Evolutionary conservation across 1,140 invertebrate genomes (phyloP).

Genomic region (Saccostrea echinata): DNA sequence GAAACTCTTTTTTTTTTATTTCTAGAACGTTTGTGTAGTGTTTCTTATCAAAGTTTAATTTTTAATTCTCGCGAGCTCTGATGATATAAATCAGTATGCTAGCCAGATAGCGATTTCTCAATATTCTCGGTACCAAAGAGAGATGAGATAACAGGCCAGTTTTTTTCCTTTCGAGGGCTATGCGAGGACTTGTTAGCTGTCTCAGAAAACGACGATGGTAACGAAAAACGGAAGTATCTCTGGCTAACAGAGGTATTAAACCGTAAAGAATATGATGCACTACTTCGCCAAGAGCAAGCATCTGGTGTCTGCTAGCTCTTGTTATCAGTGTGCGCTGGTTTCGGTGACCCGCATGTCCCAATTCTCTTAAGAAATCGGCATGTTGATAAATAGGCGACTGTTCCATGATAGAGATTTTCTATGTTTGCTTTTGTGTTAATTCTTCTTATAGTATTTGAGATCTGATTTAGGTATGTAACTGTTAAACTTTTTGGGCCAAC

Average conservation of each 20-base stretch:
- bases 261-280: background rate
- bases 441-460: conserved; percentile 41
- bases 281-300: background rate
- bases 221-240: background rate
- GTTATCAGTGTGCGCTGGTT: background rate
- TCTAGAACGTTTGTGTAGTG: background rate
- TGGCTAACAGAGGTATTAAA: background rate
- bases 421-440: background rate
- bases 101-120: background rate
- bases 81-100: background rate
- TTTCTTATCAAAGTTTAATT: background rate
- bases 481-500: conserved; percentile 47
- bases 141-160: background rate
- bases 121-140: background rate
- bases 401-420: too few species aligned
- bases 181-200: background rate
- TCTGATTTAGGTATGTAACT: conserved; percentile 36
- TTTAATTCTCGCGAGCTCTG: background rate
- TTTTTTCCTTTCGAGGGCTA: background rate
- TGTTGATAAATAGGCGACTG: background rate
- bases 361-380: conserved; percentile 15
- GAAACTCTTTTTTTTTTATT: background rate
- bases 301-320: background rate
- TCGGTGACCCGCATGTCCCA: background rate
- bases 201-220: background rate